Base-by-base conservation (phyloP, 2,797 vertebrate genomes). In the Sebastes jordani region DNA sequence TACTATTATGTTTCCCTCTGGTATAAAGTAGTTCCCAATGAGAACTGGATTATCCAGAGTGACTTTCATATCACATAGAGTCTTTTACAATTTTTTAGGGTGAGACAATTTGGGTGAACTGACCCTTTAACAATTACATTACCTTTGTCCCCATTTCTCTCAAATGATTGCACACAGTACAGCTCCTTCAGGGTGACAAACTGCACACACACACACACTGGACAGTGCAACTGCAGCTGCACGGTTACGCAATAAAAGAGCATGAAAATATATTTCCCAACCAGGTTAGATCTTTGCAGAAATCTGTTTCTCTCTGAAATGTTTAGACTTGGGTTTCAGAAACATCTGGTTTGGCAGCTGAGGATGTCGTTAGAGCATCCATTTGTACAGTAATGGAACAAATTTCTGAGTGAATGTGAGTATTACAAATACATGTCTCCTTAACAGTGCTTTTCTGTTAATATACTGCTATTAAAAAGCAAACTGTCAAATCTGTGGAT, bases 91-190 rank as follows among this genome's bases (percentile, higher is more conserved):
- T 2, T 18, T 62, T 30, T 16, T 6, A 4, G 14, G 14, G 18
- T 18, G 42, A 6, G 9, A 7, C 16, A 14, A 23, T 36, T 36
- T 54, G 42, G n/a, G 22, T 77, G 46, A 63, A 70, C 6, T 42
- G 32, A 71, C 32, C 67, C 59, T 20, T 63, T 8, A 55, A 55
- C 38, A 34, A 63, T 38, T 2, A 66, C 56, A 49, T 62, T 42
- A 54, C 11, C n/a, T 64, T 63, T 78, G 59, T 54, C 34, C 69
- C n/a, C 10, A 34, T 71, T 70, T 83, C 54, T 14, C 52, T 38
- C 13, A 64, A 54, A 52, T 32, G 13, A 36, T 20, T 30, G 11
- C 61, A 58, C 68, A 52, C 27, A 18, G 34, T 56, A 46, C 56
- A 61, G 60, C 18, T 38, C 70, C 34, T 58, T 38, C 69, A 72